phyloP scores from a whole-genome alignment of 2,113 vertebrate genomes.

The Amphiprion ocellaris region DNA sequence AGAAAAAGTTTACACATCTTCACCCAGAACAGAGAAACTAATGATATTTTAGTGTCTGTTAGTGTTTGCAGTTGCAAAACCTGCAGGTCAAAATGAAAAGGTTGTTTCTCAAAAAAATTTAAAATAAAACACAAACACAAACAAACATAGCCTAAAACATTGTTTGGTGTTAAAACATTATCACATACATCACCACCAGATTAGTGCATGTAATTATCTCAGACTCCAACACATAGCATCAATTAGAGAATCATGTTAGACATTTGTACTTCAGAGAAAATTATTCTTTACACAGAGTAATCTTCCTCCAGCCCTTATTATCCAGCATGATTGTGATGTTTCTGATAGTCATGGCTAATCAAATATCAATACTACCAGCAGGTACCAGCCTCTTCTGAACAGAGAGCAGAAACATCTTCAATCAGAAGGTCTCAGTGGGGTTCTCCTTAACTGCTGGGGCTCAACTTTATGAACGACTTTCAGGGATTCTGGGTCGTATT shows the following conservation, averaged over 20 bases:
- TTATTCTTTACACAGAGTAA: conserved; percentile 20
- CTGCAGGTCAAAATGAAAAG: no score
- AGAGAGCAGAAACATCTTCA: not conserved
- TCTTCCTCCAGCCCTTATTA: conserved; percentile 5
- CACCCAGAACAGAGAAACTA: no score
- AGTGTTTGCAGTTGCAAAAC: no score
- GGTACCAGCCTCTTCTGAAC: not conserved
- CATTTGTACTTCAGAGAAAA: conserved; percentile 29
- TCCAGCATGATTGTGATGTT: conserved; percentile 40
- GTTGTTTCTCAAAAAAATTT: no score
- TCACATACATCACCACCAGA: conserved; percentile 3
- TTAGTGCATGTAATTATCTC: conserved; percentile 32
- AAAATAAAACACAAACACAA: no score
- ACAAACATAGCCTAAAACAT: no score
- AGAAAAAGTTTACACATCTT: no score
- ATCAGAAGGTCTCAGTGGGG: not conserved
- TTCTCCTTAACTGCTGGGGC: conserved; percentile 15
- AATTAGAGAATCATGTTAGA: conserved; percentile 9
- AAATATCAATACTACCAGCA: conserved; percentile 6
- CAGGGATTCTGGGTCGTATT: not conserved
- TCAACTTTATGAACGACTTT: conserved; percentile 17
- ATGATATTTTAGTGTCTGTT: no score
- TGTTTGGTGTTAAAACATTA: no score
- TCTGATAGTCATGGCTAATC: conserved; percentile 33
- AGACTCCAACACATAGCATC: conserved; percentile 29